Evolutionary conservation across 2,888 invertebrate species (phyloP), one percentile per base, ranked within the genome.

Genomic region (Sphaeridia pumilis): DNA sequence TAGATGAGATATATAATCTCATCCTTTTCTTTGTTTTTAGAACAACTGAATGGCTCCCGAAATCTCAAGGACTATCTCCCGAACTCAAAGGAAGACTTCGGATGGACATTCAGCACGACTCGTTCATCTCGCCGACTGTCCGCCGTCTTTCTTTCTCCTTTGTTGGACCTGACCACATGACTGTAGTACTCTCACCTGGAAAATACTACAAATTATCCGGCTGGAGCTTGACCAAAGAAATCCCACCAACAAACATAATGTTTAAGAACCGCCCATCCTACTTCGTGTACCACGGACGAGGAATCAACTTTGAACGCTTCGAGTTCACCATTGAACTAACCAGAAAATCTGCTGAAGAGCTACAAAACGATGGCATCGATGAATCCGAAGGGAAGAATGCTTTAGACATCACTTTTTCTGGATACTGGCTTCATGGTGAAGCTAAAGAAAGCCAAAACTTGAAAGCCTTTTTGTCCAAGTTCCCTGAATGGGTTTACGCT

Each of bases 141-240:
- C 58, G 60, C 10, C 55, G 60, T 5, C 26, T 61, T 5, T 53
- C 59, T 21, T 44, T 62, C 17, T 57, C 56, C 24, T 63, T 63
- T 52, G 5, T 62, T 70, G 74, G 73, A 42, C 71, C 73, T 20
- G 71, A 71, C 58, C 74, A 74, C 58, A 68, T 72, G 60, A 70
- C 69, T 7, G 62, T 72, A 21, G 68, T 69, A 53, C 57, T 74
- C 22, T 67, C 68, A 17, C 72, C 73, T 24, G 62, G 64, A n/a
- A 50, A 58, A 2, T 67, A 67, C 25, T 68, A 68, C 17, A 57
- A 63, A 12, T 54, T 74, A 3, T 59, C 58, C 2, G 54, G 64
- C 17, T 74, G 73, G 73, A 69, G 70, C 2, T 60, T 73, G 17
- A 69, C 69, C 21, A 63, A 68, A 22, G 49, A 59, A 44, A 38